Base-by-base conservation (phyloP, 2,888 invertebrate genomes). In the Amphiduros pacificus region DNA sequence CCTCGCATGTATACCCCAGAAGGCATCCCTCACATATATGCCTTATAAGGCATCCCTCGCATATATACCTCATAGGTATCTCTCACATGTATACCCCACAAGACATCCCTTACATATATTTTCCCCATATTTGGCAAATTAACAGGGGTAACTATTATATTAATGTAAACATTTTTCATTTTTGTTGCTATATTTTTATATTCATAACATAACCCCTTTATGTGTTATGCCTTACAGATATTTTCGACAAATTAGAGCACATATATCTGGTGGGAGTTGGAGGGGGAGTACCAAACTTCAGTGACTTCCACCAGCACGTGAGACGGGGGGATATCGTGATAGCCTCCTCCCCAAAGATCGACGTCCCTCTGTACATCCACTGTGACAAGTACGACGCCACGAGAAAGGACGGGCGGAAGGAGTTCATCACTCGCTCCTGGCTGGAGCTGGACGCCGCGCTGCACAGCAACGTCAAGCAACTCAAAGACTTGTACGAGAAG, bases 241-340 rank as follows among this genome's bases (percentile, higher is more conserved):
- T 93, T 69, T 98, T 98, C 87, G 95, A 94, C 82, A 76, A 81
- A 59, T 92, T 96, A 65, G 95, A 98, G 80, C 94, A 91, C 81
- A 96, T 99, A 24, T 92, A 99, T 77, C 84, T 99, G 66, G 94
- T 98, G 40, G 98, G 98, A 28, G 93, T 95, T 2, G 97, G 94
- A 3, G 98, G 98, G 11, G 98, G 95, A 1, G 94, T 99, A 49
- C 96, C 98, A 0, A 94, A 98, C 85, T 97, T 92, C 81, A 94
- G 95, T 0, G 96, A 98, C 83, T 94, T 92, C 82, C 88, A 89
- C 70, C 90, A 90, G 71, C 97, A 98, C 81, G 94, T 97, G 27
- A 87, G 94, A 27, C 87, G 96, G 24, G 97, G 83, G 14, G 81
- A 83, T 61, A 74, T 83, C 11, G 78, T 82, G 6, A 77, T 83